These are phyloP conservation scores for Oligia strigilis DNA, from an alignment of 2,888 invertebrate genomes.

Conservation along the genomic window DNA sequence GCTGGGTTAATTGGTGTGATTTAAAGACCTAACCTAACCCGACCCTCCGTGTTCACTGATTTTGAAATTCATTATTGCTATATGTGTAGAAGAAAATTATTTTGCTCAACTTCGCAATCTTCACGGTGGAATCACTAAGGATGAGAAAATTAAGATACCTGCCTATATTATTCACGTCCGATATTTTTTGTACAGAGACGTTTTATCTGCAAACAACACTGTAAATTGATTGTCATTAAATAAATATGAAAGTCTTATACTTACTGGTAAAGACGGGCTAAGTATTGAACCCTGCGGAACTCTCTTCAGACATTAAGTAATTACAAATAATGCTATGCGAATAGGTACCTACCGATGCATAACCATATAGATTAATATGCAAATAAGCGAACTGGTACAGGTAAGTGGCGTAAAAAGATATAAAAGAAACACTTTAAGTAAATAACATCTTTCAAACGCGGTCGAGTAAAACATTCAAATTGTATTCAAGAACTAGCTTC, in stretches of 20 bases:
- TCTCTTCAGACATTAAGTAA: conserved; percentile 4
- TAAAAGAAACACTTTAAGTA: conserved; percentile 1
- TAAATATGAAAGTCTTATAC: neutral
- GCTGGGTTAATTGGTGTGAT: conserved; percentile 40
- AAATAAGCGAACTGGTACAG: conserved; percentile 18
- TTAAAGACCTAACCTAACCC: conserved; percentile 21
- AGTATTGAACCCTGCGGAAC: conserved; percentile 5
- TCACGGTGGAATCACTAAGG: neutral
- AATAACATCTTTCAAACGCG: conserved; percentile 16
- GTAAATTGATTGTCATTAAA: neutral
- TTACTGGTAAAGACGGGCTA: neutral
- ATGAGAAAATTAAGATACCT: neutral
- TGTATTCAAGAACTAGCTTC: conserved; percentile 28
- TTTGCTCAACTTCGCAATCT: neutral
- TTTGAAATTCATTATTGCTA: conserved; percentile 36
- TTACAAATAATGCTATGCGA: neutral
- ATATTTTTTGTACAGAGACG: neutral
- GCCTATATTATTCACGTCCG: neutral
- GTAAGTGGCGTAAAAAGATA: neutral
- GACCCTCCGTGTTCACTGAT: conserved; percentile 27
- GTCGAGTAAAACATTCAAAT: conserved; percentile 32
- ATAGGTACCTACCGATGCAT: neutral
- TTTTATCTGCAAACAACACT: neutral
- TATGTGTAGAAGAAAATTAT: conserved; percentile 13
- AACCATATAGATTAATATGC: conserved; percentile 11